A percentile compares a stretch with the other conserved stretches of the same genome.
phyloP scores from a whole-genome alignment of 2,113 vertebrate species.

The Mastomys coucha region DNA sequence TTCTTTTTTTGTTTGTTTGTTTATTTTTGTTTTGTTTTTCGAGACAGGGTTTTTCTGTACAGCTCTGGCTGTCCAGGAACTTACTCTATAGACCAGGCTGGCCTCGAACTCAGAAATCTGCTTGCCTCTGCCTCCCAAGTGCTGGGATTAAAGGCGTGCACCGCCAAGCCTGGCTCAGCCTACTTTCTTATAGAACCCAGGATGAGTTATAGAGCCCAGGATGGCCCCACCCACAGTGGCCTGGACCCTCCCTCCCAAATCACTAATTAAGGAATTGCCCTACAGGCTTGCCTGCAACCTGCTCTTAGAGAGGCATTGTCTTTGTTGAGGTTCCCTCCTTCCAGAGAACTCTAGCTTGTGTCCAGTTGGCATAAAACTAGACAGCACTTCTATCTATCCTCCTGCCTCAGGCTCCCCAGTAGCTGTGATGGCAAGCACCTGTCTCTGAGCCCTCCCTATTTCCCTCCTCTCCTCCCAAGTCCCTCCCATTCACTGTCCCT shows the following conservation, averaged over 20 bases:
- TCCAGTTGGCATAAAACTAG: not conserved
- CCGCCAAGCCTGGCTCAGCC: not conserved
- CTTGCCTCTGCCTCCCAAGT: no score
- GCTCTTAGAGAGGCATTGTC: not conserved
- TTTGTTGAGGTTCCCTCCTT: not conserved
- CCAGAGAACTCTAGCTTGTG: not conserved
- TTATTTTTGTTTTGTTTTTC: no score
- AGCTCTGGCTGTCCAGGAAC: no score
- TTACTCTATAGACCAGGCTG: no score
- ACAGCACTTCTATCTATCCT: not conserved
- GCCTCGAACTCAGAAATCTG: no score
- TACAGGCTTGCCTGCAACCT: not conserved
- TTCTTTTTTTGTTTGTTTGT: no score
- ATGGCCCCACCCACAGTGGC: not conserved
- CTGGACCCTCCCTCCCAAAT: not conserved
- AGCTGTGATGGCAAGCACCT: not conserved
- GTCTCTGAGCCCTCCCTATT: no score
- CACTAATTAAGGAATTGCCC: not conserved
- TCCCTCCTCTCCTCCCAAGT: no score
- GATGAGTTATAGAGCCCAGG: not conserved
- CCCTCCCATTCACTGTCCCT: no score
- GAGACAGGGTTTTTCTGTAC: no score
- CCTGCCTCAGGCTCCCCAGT: not conserved
- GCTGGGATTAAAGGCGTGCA: no score
- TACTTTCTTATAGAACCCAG: not conserved